Base-by-base conservation (phyloP, 2,888 invertebrate genomes). In the Sminthurinus aureus region DNA sequence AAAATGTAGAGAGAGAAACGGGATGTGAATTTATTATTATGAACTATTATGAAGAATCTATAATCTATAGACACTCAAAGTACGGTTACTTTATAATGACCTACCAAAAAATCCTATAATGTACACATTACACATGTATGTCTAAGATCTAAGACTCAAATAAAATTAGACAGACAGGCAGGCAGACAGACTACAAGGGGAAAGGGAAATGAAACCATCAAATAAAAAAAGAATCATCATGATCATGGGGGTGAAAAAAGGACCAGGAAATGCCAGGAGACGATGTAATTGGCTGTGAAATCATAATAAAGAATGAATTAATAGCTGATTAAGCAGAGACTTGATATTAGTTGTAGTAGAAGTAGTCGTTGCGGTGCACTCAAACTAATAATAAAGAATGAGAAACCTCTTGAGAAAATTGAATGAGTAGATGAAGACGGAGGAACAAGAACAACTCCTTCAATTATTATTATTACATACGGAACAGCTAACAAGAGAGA, bases 401-500 rank as follows among this genome's bases (percentile, higher is more conserved):
- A 38, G 38, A 38, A 38, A 38, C 38, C 38, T 38, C 38, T 38
- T 38, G 38, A 38, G 38, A 38, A 38, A 38, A 38, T 38, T 58
- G 58, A 58, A 58, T 18, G 58, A 58, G 58, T 58, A 26, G 38
- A 74, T 12, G 74, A 74, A 13, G 71, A 20, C 15, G 0, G 38
- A 18, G 38, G 26, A 26, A 8, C 26, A 22, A 26, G 26, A n/a
- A 74, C 11, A 74, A 74, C 74, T 74, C 74, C 38, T 74, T 74
- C 74, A 74, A 74, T 74, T 74, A 74, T n/a, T 26, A 26, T 6
- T 38, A 74, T n/a, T 26, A 26, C 38, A 4, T 38, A 38, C 38
- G 38, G 38, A 38, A 38, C 38, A 74, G 26, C 50, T 74, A 74
- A 74, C 74, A 50, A 74, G 74, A 38, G 74, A 38, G 38, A 50